Base-by-base conservation (phyloP, 2,797 vertebrate species). In the Denticeps clupeoides region DNA sequence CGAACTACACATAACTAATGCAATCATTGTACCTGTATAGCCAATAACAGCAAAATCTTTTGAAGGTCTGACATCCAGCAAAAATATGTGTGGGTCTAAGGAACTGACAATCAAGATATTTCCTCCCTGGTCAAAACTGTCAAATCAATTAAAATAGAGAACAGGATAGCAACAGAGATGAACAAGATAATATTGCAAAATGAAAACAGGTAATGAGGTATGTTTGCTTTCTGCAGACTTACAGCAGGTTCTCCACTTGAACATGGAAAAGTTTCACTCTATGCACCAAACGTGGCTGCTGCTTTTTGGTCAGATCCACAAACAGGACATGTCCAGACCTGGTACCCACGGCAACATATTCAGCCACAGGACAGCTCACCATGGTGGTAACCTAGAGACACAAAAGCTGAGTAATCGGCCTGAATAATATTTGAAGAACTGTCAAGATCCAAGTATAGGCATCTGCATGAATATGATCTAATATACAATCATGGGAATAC, bases 41-140 rank as follows among this genome's bases (percentile, higher is more conserved):
- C 93, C 94, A 60, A 91, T 71, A 63, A 94, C 72, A 26, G 82
- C 55, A 75, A 98, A 98, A 38, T 13, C 68, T 41, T 71, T 79
- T 27, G 90, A 91, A 13, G 92, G 89, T 6, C 55, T 86, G 56
- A 91, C 80, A 67, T 91, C 69, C 24, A 97, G 58, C 40, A 93
- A 41, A 73, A 88, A 93, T 32, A 96, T 33, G 13, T 76, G 69
- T 62, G 78, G 79, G 68, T 89, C 79, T 29, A 70, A 63, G 41
- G 82, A 71, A 47, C 79, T 73, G 18, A 74, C 65, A 15, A 97
- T 49, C 41, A 98, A 81, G 62, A 82, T 91, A 27, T 80, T 71
- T 5, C 92, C 92, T 5, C 65, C 72, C 64, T 88, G 85, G 73
- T 97, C 91, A 69, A 89, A 94, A 59, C 93, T 98, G 66, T 60